Base-by-base conservation (phyloP, 1,140 invertebrate genomes). In the Papilio polytes region DNA sequence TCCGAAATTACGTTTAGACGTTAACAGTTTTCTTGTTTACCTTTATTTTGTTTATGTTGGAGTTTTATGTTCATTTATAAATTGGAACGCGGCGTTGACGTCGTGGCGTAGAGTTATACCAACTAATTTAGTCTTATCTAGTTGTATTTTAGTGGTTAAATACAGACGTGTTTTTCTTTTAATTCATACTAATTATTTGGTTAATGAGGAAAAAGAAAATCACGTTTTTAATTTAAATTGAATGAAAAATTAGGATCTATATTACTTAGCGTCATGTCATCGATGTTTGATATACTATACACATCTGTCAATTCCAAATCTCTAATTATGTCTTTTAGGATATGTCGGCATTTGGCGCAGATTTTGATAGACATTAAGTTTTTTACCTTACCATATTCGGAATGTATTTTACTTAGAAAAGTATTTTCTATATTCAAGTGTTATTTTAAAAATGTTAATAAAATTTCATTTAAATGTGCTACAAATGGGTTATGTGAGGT, bases 21-120 rank as follows among this genome's bases (percentile, higher is more conserved):
- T 90, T 90, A 91, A 92, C 87, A 84, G 89, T 85, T 88, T 85
- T 85, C 90, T 90, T 93, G 89, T 94, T 91, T 92, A 94, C 90
- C 89, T 94, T 90, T 92, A 88, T 92, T 91, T 87, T 90, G 85
- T 89, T 86, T 87, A 88, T 85, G 80, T 77, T 84, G 80, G 74
- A 80, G 80, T 82, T 80, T 83, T 84, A 83, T 78, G 77, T 63
- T 59, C 31, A 63, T 74, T 83, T 81, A 83, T 81, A 81, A 79
- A 81, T 81, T 72, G 66, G 59, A 70, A 78, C 13, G 59, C 18
- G 10, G 36, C 36, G 44, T 18, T 20, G 15, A 41, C 41, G 31
- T 26, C 41, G 15, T 41, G 7, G 15, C 18, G 9, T 74, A 44
- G 78, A 70, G 26, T 36, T 63, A 44, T 79, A 18, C 26, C 31